These are phyloP conservation scores for Talpa occidentalis DNA, from an alignment of 2,113 vertebrate genomes.

Conservation along the genomic window DNA sequence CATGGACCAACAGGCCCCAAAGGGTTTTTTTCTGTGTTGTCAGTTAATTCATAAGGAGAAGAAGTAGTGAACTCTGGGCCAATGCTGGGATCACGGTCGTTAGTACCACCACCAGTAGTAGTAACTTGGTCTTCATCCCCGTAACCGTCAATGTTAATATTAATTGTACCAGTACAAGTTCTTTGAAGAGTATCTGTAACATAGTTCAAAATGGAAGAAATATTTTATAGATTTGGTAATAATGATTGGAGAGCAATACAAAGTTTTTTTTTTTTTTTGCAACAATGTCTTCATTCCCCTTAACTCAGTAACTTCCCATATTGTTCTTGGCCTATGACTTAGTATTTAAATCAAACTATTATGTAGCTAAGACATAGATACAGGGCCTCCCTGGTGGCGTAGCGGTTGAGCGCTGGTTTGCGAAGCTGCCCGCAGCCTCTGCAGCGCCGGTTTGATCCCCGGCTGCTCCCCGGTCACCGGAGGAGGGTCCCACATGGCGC, in stretches of 20 bases:
- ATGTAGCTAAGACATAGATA: no score
- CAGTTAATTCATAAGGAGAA: no score
- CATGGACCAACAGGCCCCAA: fast-evolving
- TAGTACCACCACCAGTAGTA: fast-evolving
- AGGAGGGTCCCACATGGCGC: no score
- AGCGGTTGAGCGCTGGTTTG: no score
- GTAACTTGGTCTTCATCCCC: fast-evolving
- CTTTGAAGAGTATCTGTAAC: conserved; percentile 74
- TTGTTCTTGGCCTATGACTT: neutral
- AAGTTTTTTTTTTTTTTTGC: conserved; percentile 24
- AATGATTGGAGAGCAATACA: neutral
- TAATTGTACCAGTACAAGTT: conserved; percentile 77
- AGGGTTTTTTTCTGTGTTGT: no score
- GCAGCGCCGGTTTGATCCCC: no score
- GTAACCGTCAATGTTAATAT: neutral
- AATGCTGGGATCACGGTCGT: fast-evolving
- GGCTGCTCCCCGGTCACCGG: no score
- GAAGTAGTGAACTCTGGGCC: fast-evolving
- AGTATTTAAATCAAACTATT: neutral
- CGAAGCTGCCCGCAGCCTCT: no score
- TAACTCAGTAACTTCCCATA: neutral
- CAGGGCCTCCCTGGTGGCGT: no score
- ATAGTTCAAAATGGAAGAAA: conserved; percentile 30
- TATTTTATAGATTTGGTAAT: neutral
- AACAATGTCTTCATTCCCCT: neutral